A percentile compares a stretch with the other conserved stretches of the same genome.
Conservation (phyloP, 92 coral and sea anemone genomes). For the Epizoanthus rinbou region DNA sequence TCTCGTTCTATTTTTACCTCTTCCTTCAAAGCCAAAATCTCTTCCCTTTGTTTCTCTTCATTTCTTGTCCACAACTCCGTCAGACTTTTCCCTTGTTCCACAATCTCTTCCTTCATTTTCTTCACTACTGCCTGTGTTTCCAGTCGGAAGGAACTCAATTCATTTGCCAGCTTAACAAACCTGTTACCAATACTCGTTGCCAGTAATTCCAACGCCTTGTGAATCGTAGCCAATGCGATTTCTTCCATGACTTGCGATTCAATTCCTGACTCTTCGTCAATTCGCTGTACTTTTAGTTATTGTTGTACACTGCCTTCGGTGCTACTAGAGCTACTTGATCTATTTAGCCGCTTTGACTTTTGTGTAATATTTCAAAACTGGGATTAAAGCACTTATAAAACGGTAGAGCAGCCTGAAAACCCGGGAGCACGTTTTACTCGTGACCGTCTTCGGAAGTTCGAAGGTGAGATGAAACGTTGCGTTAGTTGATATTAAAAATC, state of each 20-base stretch:
- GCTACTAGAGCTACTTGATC: too few species aligned
- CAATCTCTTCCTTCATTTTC: neutral
- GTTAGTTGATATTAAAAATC: too few species aligned
- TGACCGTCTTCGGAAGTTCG: too few species aligned
- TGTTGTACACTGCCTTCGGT: too few species aligned
- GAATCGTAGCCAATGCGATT: neutral
- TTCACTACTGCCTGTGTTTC: neutral
- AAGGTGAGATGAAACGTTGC: too few species aligned
- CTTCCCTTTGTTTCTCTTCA: neutral
- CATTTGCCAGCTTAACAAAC: neutral
- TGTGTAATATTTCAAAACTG: too few species aligned
- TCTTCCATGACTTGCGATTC: neutral
- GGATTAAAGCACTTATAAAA: too few species aligned
- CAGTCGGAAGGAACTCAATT: neutral
- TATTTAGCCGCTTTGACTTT: too few species aligned
- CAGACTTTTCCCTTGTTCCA: neutral
- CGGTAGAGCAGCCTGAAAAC: too few species aligned
- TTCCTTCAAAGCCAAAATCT: neutral
- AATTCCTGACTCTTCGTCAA: neutral
- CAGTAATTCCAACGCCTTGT: neutral
- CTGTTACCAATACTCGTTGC: neutral
- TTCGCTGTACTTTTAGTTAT: too few species aligned
- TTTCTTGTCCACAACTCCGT: neutral
- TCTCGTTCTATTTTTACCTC: constrained; percentile 6
- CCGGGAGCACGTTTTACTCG: too few species aligned